A percentile compares a stretch with the other conserved stretches of the same genome.
phyloP scores from a whole-genome alignment of 2,113 vertebrate genomes.

The Charina bottae region DNA sequence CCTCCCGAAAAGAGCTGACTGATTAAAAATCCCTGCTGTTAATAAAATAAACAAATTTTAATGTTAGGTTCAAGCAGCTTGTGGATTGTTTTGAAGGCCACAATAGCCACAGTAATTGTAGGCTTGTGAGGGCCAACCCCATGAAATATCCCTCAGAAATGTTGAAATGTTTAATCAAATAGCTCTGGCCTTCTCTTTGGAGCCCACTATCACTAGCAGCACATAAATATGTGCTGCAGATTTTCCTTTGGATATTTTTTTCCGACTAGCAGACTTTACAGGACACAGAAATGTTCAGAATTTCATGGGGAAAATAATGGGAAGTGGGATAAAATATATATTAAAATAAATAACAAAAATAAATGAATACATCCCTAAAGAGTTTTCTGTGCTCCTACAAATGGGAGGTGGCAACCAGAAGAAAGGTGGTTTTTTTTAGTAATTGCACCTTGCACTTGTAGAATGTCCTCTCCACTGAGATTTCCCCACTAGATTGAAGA shows the following conservation, averaged over 20 bases:
- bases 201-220: background rate
- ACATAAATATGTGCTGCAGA: background rate
- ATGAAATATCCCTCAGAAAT: background rate
- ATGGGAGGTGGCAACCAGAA: background rate
- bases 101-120: background rate
- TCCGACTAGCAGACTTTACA: background rate
- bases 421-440: background rate
- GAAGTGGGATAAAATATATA: background rate
- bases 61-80: background rate
- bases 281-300: background rate
- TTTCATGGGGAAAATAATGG: background rate
- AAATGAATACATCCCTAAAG: background rate
- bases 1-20: constrained; percentile 25
- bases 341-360: background rate
- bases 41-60: constrained; percentile 5
- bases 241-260: background rate
- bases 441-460: background rate
- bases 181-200: background rate
- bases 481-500: background rate
- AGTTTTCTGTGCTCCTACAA: background rate
- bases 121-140: background rate
- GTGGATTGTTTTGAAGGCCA: background rate
- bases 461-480: background rate
- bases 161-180: background rate
- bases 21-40: background rate